phyloP scores from a whole-genome alignment of 37 sponge, comb jelly and placozoan species.

The Spongilla lacustris region DNA sequence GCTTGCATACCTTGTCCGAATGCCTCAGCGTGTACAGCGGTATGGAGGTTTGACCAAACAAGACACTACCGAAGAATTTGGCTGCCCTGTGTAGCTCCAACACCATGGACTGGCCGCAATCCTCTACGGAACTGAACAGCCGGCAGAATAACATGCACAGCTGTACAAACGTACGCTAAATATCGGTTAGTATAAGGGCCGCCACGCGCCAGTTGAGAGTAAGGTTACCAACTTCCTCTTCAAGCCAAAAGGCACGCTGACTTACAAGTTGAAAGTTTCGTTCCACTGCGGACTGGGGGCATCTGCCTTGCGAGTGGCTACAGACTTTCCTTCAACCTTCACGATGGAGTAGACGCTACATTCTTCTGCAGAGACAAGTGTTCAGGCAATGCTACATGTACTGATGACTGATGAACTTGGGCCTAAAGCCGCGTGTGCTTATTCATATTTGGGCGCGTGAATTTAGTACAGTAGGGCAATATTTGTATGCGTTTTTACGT shows the following conservation, averaged over 20 bases:
- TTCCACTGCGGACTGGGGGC: conserved; percentile 29
- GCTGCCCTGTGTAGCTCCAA: conserved; percentile 28
- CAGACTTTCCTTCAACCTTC: background rate
- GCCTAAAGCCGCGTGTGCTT: no score
- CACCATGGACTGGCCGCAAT: background rate
- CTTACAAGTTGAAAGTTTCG: conserved; percentile 31
- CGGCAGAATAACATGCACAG: no score
- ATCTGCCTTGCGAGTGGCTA: conserved; percentile 2
- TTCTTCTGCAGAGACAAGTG: background rate
- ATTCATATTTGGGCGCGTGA: no score
- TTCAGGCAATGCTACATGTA: no score
- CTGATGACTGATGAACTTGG: no score
- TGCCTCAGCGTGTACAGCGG: conserved; percentile 47
- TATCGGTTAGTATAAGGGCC: no score
- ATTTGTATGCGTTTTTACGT: no score
- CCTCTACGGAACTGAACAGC: background rate
- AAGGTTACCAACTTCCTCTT: no score
- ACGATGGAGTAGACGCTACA: background rate
- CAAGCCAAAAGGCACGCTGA: no score
- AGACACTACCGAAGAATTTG: background rate
- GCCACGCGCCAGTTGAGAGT: no score
- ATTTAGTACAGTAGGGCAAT: no score
- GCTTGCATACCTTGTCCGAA: conserved; percentile 57
- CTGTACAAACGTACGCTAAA: background rate
- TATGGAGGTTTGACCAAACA: conserved; percentile 25